phyloP scores from a whole-genome alignment of 1,140 invertebrate genomes.

The Pseudomyrmex sp. region DNA sequence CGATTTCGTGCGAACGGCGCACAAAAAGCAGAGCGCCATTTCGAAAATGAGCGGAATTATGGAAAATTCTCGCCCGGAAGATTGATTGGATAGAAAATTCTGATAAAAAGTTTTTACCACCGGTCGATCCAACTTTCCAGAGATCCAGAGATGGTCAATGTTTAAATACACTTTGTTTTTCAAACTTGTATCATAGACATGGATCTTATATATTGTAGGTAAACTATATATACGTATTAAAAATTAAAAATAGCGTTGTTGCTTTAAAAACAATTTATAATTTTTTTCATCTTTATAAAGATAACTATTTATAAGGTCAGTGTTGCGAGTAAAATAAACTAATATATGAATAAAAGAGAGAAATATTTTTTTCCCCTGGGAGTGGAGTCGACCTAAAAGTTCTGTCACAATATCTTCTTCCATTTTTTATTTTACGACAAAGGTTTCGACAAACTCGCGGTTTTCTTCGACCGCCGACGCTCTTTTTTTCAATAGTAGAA shows the following conservation, averaged over 20 bases:
- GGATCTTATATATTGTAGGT: no score
- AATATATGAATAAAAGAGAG: not conserved
- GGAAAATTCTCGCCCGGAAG: conserved; percentile 80
- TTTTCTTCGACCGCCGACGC: conserved; percentile 43
- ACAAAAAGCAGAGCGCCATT: conserved; percentile 80
- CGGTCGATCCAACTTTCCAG: conserved; percentile 60
- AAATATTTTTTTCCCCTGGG: conserved; percentile 20
- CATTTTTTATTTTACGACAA: conserved; percentile 54
- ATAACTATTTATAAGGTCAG: not conserved
- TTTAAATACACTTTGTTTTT: conserved; percentile 28
- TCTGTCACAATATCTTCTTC: conserved; percentile 16
- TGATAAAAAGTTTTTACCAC: conserved; percentile 68
- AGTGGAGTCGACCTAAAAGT: conserved; percentile 46
- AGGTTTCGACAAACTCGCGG: conserved; percentile 10
- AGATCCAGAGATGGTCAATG: conserved; percentile 63
- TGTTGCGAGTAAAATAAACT: conserved; percentile 10
- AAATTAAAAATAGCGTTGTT: not conserved
- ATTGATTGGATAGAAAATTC: conserved; percentile 77
- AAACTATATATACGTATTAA: not conserved
- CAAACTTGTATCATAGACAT: conserved; percentile 7
- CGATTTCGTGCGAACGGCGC: conserved; percentile 74
- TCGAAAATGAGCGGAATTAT: conserved; percentile 81
- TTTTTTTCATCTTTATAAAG: not conserved
- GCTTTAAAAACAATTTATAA: not conserved
- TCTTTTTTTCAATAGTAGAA: conserved; percentile 47